phyloP scores from a whole-genome alignment of 2,888 invertebrate species.

The Stictocephala bisonia region DNA sequence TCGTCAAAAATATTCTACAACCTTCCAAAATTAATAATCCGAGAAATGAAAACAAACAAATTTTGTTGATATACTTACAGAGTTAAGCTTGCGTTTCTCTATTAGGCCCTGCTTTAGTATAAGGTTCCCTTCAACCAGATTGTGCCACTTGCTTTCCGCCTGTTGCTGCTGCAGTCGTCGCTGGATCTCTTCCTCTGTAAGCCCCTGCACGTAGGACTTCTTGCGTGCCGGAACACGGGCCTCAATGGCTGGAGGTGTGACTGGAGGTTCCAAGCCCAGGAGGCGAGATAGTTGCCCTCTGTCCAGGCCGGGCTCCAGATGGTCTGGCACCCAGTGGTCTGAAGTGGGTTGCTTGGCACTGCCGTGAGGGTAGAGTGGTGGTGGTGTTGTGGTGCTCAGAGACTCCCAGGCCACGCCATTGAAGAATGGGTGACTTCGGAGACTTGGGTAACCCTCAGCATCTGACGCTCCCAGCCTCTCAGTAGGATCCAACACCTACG shows the following conservation, averaged over 20 bases:
- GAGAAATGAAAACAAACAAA: neutral
- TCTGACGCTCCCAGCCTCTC: slow-evolving; percentile 87
- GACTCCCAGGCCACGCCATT: slow-evolving; percentile 84
- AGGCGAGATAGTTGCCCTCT: slow-evolving; percentile 83
- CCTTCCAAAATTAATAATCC: too few species aligned
- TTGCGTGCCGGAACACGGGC: slow-evolving; percentile 58
- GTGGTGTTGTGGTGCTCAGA: slow-evolving; percentile 81
- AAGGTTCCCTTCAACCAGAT: slow-evolving; percentile 89
- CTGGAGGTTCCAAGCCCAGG: slow-evolving; percentile 76
- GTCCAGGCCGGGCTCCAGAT: slow-evolving; percentile 89
- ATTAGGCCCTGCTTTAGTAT: slow-evolving; percentile 95
- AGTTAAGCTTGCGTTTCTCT: slow-evolving; percentile 84
- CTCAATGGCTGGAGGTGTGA: too few species aligned
- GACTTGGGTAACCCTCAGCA: slow-evolving; percentile 75
- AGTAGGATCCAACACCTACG: slow-evolving; percentile 75
- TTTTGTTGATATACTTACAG: neutral
- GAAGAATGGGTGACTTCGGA: slow-evolving; percentile 91
- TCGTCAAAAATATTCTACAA: too few species aligned
- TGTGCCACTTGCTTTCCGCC: slow-evolving; percentile 78
- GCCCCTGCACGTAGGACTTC: slow-evolving; percentile 71
- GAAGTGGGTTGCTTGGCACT: slow-evolving; percentile 72
- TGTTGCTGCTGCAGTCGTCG: slow-evolving; percentile 74
- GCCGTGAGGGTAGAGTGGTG: slow-evolving; percentile 82
- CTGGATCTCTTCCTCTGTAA: slow-evolving; percentile 64
- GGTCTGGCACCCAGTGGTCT: slow-evolving; percentile 74